Conservation (phyloP, 2,797 vertebrate genomes). For the Anguilla pacifica region DNA sequence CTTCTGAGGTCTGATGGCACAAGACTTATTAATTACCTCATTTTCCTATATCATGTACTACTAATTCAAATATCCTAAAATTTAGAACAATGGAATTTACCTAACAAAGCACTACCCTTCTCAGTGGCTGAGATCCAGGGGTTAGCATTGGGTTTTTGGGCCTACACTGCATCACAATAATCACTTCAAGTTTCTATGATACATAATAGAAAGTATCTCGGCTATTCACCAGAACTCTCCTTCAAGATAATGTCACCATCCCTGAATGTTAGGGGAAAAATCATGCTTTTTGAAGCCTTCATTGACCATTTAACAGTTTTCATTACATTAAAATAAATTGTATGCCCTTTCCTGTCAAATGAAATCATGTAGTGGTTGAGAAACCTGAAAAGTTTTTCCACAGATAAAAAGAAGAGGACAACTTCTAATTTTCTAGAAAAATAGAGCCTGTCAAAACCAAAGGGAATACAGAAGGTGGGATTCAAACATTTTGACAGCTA, state of each 20-base stretch:
- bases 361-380: neutral
- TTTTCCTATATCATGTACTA: neutral
- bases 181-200: neutral
- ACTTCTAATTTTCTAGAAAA: neutral
- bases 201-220: neutral
- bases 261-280: neutral
- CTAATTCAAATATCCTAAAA: neutral
- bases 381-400: neutral
- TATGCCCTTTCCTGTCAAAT: slow-evolving; percentile 7
- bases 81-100: too few species aligned
- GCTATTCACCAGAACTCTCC: neutral
- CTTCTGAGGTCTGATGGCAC: neutral
- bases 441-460: neutral
- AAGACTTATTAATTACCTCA: too few species aligned
- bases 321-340: slow-evolving; percentile 1
- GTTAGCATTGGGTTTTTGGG: neutral
- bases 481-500: slow-evolving; percentile 18
- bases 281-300: neutral
- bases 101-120: neutral
- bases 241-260: neutral
- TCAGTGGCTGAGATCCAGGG: neutral
- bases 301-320: neutral
- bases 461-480: neutral
- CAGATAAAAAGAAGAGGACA: slow-evolving; percentile 9
- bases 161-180: neutral